Base-by-base conservation (phyloP, 2,888 invertebrate species). In the Scaptomyza caliginosa region DNA sequence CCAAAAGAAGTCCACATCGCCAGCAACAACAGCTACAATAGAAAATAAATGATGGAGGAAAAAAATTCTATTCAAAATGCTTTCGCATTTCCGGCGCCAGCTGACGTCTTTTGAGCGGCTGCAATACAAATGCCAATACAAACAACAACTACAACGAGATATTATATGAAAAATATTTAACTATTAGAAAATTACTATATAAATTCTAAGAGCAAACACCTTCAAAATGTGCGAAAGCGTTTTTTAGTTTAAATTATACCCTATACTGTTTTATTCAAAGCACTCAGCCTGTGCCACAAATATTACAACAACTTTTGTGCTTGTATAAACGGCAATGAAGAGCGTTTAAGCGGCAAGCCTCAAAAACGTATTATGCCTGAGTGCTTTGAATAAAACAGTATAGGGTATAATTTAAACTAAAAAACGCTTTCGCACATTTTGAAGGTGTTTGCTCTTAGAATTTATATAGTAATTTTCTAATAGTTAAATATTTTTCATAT, bases 61-160 rank as follows among this genome's bases (percentile, higher is more conserved):
- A n/a, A 45, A 34, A 40, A 58, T 42, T 19, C 57, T 39, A 71
- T 56, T 63, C 28, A 74, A 81, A 85, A 66, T 77, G 58, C 77
- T 79, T 72, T 86, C 72, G 74, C 74, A 82, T 83, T 79, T 82
- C 80, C 81, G 82, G 86, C 82, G 82, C 82, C 82, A 76, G 66
- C 84, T 76, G 67, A 83, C 64, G 74, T 79, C 79, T 72, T 69
- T 72, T 50, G 26, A 67, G 38, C 57, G 34, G 30, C 55, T 62
- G 64, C 58, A 68, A 30, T 28, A 63, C 6, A 28, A 3, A 19
- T 3, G 8, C 16, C 16, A 19, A 19, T 28, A 28, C 2, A 2
- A 17, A 8, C 11, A 49, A 7, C 21, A 49, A 49, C 26, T 42
- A 43, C 34, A 19, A 13, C 34, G 26, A 11, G 10, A 34, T 28